A percentile compares a stretch with the other conserved stretches of the same genome.
These are phyloP conservation scores for Clarias macrocephalus DNA, from an alignment of 2,113 vertebrate genomes.

Conservation along the genomic window DNA sequence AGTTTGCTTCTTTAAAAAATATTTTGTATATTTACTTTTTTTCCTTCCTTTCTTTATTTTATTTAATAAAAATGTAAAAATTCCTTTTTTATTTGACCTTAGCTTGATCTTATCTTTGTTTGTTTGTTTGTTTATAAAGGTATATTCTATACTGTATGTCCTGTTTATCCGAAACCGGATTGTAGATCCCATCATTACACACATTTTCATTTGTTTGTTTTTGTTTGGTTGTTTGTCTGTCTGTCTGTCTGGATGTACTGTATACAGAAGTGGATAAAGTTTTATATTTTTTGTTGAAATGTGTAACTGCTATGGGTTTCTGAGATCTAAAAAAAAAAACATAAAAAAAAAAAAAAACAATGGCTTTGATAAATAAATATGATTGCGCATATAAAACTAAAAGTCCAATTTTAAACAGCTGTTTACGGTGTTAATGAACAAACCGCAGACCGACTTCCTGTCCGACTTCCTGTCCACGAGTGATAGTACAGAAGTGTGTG, in stretches of 20 bases:
- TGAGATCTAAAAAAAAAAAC: neutral
- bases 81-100: neutral
- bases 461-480: neutral
- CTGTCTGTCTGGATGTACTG: neutral
- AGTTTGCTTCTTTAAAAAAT: too few species aligned
- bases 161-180: neutral
- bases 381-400: neutral
- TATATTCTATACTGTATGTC: neutral
- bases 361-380: neutral
- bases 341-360: neutral
- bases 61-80: rapidly evolving
- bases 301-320: neutral
- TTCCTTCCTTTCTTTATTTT: constrained; percentile 2
- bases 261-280: neutral
- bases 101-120: neutral
- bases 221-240: neutral
- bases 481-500: neutral
- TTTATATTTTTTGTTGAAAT: neutral
- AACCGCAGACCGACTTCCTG: neutral
- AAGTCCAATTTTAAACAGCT: neutral
- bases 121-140: neutral
- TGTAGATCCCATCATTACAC: neutral
- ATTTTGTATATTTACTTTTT: neutral
- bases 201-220: neutral
- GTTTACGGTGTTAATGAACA: neutral